Percentiles rank a stretch among this genome's conserved stretches.
Evolutionary conservation across 2,888 invertebrate genomes (phyloP).

Genomic region (Dascillus cervinus): DNA sequence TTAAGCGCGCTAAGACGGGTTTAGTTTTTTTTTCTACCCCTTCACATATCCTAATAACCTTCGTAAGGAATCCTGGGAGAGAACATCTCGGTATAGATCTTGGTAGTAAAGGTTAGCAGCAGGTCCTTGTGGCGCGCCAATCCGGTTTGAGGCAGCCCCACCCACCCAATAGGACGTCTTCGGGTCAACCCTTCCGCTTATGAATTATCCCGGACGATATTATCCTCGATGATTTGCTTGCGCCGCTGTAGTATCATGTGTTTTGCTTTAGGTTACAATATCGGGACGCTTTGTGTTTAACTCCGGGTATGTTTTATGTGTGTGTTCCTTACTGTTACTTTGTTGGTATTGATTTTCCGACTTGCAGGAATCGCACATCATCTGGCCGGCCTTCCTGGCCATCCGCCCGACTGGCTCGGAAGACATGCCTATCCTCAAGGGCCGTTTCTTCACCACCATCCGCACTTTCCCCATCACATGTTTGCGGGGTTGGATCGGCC

Average conservation of each 20-base stretch:
- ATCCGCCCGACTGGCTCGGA: constrained; percentile 56
- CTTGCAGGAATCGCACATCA: constrained; percentile 67
- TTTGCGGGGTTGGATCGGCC: constrained; percentile 44
- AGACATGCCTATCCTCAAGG: constrained; percentile 46
- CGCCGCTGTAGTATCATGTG: constrained; percentile 32
- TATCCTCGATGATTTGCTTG: constrained; percentile 17
- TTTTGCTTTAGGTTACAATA: constrained; percentile 32
- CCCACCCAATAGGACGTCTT: constrained; percentile 43
- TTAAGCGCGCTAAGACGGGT: too few relatives aligned
- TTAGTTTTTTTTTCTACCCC: too few relatives aligned
- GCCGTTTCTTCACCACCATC: constrained; percentile 50
- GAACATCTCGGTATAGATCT: constrained; percentile 34
- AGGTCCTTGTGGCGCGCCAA: constrained; percentile 42
- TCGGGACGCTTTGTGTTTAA: constrained; percentile 26
- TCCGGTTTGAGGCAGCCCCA: constrained; percentile 43
- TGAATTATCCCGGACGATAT: constrained; percentile 15
- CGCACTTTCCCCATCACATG: constrained; percentile 42
- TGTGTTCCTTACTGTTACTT: constrained; percentile 27
- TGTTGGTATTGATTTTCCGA: constrained; percentile 18
- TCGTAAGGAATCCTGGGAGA: constrained; percentile 21
- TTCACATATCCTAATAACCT: constrained; percentile 23
- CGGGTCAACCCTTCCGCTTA: constrained; percentile 36
- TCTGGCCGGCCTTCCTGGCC: constrained; percentile 61
- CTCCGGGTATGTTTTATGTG: constrained; percentile 28
- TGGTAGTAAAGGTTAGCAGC: constrained; percentile 39